A percentile compares a stretch with the other conserved stretches of the same genome.
phyloP scores from a whole-genome alignment of 2,888 invertebrate genomes.

The Leptothorax acervorum region DNA sequence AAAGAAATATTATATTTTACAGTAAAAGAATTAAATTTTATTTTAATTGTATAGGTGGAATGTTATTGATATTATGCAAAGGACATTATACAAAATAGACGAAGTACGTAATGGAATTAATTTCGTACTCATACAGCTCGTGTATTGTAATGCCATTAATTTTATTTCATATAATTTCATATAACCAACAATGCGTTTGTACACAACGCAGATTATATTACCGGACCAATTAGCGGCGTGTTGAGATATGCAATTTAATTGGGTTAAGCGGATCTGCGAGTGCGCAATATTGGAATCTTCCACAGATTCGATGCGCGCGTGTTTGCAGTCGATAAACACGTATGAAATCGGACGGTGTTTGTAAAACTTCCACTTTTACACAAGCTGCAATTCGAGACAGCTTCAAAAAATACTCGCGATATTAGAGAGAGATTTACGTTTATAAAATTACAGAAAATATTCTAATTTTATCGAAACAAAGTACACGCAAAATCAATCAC shows the following conservation, averaged over 20 bases:
- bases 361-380: neutral
- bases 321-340: neutral
- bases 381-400: neutral
- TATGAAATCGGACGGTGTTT: neutral
- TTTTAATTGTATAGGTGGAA: neutral
- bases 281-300: constrained; percentile 22
- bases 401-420: neutral
- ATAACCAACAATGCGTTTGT: neutral
- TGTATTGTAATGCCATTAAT: neutral
- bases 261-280: constrained; percentile 17
- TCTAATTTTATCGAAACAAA: neutral
- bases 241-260: constrained; percentile 28
- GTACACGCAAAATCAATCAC: neutral
- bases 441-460: neutral
- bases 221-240: constrained; percentile 2
- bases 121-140: neutral
- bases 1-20: neutral
- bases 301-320: neutral
- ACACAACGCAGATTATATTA: constrained; percentile 15
- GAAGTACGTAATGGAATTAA: neutral
- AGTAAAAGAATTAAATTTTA: neutral
- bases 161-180: neutral
- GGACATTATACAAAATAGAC: neutral
- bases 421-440: neutral
- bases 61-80: neutral